Base-by-base conservation (phyloP, 2,113 vertebrate species). In the Sialia sialis region DNA sequence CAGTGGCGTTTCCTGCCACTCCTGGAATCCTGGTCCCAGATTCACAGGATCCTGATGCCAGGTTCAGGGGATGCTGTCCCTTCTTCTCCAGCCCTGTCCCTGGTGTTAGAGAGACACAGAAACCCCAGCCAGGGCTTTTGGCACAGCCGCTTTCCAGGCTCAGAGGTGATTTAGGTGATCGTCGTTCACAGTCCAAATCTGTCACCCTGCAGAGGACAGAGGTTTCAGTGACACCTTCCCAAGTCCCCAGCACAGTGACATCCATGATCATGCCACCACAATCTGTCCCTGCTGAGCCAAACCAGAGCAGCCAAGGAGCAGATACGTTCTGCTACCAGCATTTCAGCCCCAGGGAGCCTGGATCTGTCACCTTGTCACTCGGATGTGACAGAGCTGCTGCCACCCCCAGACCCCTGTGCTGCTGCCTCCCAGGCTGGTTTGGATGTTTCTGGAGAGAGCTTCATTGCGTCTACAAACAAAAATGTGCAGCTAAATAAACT, bases 231-330 rank as follows among this genome's bases (percentile, higher is more conserved):
- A 4, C 4, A 22, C 17, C 29, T 49, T 32, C 20, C 58, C 1
- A 4, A 34, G 21, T 2, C 12, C 46, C 39, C 63, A 67, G 25
- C 41, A 22, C 38, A 3, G 49, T 3, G n/a, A 9, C 20, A 30
- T 6, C 46, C 3, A 0, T 2, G 7, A 7, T 3, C 21, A 29
- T 2, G n/a, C 41, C 44, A 15, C 30, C 5, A 0, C 5, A 2
- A 4, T 9, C 23, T 12, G 6, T 2, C 9, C 9, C 27, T 63
- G 38, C 43, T 44, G 72, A 52, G 46, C 23, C 58, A 18, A 36
- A 13, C 17, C 2, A 17, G 1, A 5, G 20, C 29, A 70, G 46
- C 34, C 29, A 3, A 39, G n/a, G 0, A 27, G 62, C n/a, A 80
- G 29, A 41, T 12, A 20, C 0, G 0, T 26, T 30, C 54, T 74